Evolutionary conservation across 2,797 vertebrate species (phyloP).

Genomic region (Sebastes trivittatus): DNA sequence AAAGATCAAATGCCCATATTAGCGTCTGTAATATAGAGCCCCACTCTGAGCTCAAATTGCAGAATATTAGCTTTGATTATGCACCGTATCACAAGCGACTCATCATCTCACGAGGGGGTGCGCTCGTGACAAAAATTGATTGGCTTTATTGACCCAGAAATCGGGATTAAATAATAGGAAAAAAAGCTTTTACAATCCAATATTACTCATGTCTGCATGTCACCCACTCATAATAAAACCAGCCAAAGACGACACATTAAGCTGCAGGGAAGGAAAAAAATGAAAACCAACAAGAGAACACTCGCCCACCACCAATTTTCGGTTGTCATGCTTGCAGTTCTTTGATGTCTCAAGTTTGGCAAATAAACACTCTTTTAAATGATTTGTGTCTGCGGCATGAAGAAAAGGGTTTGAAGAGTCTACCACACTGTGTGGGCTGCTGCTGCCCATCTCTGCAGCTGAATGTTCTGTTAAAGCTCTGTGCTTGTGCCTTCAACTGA

Average conservation of each 20-base stretch:
- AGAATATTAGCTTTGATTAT: conserved; percentile 65
- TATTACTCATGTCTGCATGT: conserved; percentile 59
- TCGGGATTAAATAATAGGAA: conserved; percentile 53
- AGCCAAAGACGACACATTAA: conserved; percentile 53
- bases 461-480: neutral
- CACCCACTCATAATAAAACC: conserved; percentile 53
- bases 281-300: conserved; percentile 32
- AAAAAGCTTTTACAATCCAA: conserved; percentile 35
- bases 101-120: conserved; percentile 30
- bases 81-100: conserved; percentile 45
- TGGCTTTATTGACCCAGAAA: conserved; percentile 61
- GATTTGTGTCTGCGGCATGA: conserved; percentile 37
- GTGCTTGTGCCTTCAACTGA: neutral
- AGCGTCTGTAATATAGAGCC: conserved; percentile 28
- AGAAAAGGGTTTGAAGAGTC: conserved; percentile 28
- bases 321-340: conserved; percentile 45
- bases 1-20: conserved; percentile 2
- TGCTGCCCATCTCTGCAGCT: conserved; percentile 12
- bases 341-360: conserved; percentile 60
- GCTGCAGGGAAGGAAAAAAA: conserved; percentile 25
- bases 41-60: conserved; percentile 46
- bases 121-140: conserved; percentile 51
- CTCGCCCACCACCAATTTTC: conserved; percentile 58
- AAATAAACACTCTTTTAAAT: conserved; percentile 34
- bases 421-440: conserved; percentile 29